Conservation (phyloP, 2,113 vertebrate genomes). For the Tragelaphus strepsiceros region DNA sequence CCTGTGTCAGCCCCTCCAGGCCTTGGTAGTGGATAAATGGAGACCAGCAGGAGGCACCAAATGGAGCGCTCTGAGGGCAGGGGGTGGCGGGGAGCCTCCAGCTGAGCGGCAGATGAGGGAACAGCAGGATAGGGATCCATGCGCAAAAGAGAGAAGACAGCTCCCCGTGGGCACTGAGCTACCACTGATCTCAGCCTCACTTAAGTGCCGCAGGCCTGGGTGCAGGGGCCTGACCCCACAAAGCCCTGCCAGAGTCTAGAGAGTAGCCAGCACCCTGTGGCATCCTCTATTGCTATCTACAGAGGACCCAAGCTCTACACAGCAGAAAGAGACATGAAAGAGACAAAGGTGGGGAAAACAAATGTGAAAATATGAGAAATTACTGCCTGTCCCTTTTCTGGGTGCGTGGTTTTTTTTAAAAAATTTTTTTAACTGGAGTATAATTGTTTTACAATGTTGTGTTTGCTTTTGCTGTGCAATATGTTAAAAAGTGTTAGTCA, state of each 20-base stretch:
- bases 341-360: background rate
- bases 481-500: background rate
- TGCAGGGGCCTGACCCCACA: background rate
- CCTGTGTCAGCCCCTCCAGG: background rate
- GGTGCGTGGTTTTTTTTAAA: background rate
- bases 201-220: background rate
- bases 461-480: background rate
- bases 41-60: background rate
- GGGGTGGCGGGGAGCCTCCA: background rate
- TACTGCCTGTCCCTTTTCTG: background rate
- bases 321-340: background rate
- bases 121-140: background rate
- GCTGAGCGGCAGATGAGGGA: background rate
- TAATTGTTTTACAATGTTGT: background rate
- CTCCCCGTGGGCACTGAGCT: background rate
- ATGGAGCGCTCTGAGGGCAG: background rate
- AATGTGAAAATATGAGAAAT: background rate
- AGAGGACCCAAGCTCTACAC: background rate
- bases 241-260: background rate
- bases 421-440: background rate
- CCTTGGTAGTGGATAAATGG: constrained; percentile 11
- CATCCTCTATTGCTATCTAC: background rate
- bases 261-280: background rate
- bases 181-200: background rate
- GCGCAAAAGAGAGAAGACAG: background rate